Percentiles rank a stretch among this genome's conserved stretches.
Evolutionary conservation across 2,113 vertebrate species (phyloP).

Genomic region (Oplegnathus fasciatus): DNA sequence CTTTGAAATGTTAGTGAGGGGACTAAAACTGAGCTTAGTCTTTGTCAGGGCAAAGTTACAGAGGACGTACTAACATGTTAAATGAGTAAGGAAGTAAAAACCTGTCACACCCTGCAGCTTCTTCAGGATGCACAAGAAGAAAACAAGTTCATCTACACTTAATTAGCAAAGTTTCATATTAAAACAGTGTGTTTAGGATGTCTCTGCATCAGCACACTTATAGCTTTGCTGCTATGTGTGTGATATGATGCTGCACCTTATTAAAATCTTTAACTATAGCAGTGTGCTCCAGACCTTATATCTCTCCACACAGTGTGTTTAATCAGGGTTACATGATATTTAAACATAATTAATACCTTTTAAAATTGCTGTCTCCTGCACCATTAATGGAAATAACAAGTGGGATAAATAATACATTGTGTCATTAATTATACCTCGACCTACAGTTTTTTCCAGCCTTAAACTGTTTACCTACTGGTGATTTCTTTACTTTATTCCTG

Average conservation of each 20-base stretch:
- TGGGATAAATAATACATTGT: not conserved
- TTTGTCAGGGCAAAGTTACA: not conserved
- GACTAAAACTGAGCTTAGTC: not conserved
- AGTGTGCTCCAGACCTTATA: not conserved
- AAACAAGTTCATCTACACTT: not conserved
- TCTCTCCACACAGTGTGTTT: not conserved
- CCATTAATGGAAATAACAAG: not conserved
- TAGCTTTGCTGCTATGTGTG: no score
- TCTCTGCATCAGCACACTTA: no score
- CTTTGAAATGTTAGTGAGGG: not conserved
- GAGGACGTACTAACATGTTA: not conserved
- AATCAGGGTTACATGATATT: not conserved
- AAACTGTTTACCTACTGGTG: not conserved
- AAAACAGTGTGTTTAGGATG: not conserved
- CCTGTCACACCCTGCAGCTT: not conserved
- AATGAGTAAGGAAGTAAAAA: not conserved
- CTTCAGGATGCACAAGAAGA: not conserved
- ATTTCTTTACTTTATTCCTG: not conserved
- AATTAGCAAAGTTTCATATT: not conserved
- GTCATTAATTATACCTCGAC: not conserved
- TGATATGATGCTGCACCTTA: not conserved
- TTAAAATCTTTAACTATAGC: no score
- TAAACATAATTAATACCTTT: not conserved
- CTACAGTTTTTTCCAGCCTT: not conserved
- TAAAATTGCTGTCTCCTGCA: not conserved